Evolutionary conservation across 2,888 invertebrate genomes (phyloP).

Genomic region (Diogma glabrata): DNA sequence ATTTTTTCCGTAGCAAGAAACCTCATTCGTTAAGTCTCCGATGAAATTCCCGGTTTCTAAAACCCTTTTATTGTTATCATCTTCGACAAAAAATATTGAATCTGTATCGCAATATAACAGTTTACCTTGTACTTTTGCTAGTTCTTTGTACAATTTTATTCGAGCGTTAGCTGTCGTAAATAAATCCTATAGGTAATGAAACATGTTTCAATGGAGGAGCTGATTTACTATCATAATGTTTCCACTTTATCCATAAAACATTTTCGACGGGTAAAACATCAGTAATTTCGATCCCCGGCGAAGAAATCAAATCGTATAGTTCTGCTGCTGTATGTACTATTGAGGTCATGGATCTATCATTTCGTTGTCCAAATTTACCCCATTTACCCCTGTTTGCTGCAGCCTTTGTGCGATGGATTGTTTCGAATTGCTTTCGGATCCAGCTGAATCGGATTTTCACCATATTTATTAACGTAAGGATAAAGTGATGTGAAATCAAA

Average conservation of each 20-base stretch:
- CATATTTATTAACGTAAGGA: neutral
- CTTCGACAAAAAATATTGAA: neutral
- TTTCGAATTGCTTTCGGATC: neutral
- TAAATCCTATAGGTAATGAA: no score
- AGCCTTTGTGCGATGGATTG: neutral
- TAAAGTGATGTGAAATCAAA: conserved; percentile 10
- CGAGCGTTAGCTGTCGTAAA: neutral
- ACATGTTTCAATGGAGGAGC: no score
- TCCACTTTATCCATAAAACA: no score
- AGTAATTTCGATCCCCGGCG: neutral
- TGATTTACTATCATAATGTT: no score
- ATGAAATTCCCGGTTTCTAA: neutral
- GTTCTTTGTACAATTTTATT: neutral
- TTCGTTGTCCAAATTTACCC: conserved; percentile 24
- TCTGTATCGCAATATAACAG: neutral
- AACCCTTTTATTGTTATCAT: neutral
- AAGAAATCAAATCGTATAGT: conserved; percentile 8
- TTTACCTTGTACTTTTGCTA: neutral
- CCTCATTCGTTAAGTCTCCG: neutral
- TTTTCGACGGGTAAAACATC: no score
- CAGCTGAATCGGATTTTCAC: conserved; percentile 1
- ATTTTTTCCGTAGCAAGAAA: neutral
- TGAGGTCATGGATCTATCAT: conserved; percentile 19
- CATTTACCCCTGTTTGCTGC: conserved; percentile 18
- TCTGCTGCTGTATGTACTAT: conserved; percentile 16